Evolutionary conservation across 2,113 vertebrate species (phyloP), one percentile per base, ranked within the genome.

Genomic region (Entomyzon cyanotis): DNA sequence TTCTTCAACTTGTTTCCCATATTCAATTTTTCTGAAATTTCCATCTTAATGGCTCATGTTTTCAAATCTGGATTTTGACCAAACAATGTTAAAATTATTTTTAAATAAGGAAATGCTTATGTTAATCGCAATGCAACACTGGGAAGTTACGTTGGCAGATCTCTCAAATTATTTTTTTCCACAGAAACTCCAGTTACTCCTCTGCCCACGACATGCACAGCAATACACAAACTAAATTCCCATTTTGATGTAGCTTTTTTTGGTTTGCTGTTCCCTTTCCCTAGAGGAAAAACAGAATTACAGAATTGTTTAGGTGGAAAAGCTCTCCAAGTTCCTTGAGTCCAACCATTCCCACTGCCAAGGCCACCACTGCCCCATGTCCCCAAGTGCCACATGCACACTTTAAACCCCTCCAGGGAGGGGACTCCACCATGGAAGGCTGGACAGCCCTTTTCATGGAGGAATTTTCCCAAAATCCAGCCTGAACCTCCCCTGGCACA

Each of bases 351-450:
- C 3, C 25, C 7, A 42, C 9, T 42, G 75, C 7, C 71, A 21
- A 35, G 41, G 33, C 11, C 49, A 55, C 2, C 50, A 30, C 33
- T 24, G 15, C 25, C 64, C 47, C 70, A 27, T 1, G 39, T 5
- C 14, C 67, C 59, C n/a, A 12, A 1, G 41, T 24, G 59, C 17
- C 74, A 41, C 59, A 7, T 41, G 1, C 28, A n/a, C 37, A 5
- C 12, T 8, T 19, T 0, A 12, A 18, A 30, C 1, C 50, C 33
- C 3, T 1, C 4, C 60, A 39, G 67, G 60, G 1, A 2, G 18
- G 74, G 42, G 21, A 22, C 37, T 37, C 5, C 89, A 56, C 35
- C 52, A 0, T 3, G 20, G 11, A 15, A 6, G 30, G 60, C 24
- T 68, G 70, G 30, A 31, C 6, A 41, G 11, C 5, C 25, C 15